Percentiles rank a stretch among this genome's conserved stretches.
Conservation (phyloP, 2,888 invertebrate species). For the Tetragonula carbonaria region DNA sequence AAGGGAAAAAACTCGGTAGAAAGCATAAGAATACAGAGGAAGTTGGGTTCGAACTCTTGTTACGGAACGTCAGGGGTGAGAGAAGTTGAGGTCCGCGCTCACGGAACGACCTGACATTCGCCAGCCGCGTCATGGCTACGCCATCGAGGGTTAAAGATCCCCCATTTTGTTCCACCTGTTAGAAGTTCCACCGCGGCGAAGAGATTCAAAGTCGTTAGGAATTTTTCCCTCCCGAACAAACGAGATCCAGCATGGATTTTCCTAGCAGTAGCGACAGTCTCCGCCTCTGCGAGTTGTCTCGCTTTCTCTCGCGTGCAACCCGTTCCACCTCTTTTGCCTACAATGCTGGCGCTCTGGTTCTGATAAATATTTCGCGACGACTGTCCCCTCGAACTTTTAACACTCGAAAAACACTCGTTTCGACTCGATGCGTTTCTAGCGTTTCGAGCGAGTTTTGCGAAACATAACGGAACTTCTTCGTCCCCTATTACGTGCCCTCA, state of each 20-base stretch:
- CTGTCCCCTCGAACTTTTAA: too few species aligned
- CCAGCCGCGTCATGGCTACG: constrained; percentile 11
- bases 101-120: constrained; percentile 2
- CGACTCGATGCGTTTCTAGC: too few species aligned
- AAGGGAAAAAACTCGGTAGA: background rate
- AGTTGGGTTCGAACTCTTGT: background rate
- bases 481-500: too few species aligned
- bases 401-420: too few species aligned
- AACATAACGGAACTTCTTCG: too few species aligned
- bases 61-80: background rate
- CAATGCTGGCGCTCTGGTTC: too few species aligned
- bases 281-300: background rate
- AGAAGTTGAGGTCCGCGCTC: constrained; percentile 1
- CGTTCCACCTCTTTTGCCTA: too few species aligned
- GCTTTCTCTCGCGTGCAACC: too few species aligned
- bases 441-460: too few species aligned
- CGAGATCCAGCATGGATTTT: background rate
- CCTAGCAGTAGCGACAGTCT: background rate
- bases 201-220: constrained; percentile 28
- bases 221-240: constrained; percentile 7
- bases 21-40: background rate
- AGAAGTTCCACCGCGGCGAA: constrained; percentile 4
- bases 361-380: too few species aligned
- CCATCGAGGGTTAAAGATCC: constrained; percentile 23
- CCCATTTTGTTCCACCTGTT: constrained; percentile 35